A percentile compares a stretch with the other conserved stretches of the same genome.
Evolutionary conservation across 2,113 vertebrate genomes (phyloP).

Genomic region (Nerophis lumbriciformis): DNA sequence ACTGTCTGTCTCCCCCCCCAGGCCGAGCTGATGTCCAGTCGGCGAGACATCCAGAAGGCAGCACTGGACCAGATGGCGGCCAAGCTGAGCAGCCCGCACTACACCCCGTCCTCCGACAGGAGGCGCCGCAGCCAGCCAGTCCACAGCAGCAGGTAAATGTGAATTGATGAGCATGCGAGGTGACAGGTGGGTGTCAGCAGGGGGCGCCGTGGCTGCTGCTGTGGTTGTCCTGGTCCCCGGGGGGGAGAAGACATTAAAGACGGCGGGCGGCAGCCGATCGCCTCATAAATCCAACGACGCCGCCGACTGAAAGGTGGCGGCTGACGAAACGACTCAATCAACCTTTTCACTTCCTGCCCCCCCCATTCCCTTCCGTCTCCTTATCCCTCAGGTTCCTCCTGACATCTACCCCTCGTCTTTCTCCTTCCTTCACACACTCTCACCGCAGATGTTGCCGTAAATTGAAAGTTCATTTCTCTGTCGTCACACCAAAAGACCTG

Average conservation of each 20-base stretch:
- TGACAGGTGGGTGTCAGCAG: too few relatives aligned
- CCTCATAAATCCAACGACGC: slow-evolving; percentile 45
- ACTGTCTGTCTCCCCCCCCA: neutral
- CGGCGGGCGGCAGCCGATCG: slow-evolving; percentile 31
- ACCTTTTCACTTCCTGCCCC: slow-evolving; percentile 33
- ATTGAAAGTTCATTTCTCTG: too few relatives aligned
- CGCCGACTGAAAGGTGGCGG: slow-evolving; percentile 50
- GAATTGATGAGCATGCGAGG: neutral
- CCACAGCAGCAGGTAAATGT: slow-evolving; percentile 76
- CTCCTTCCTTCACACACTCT: too few relatives aligned
- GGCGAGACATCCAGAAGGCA: slow-evolving; percentile 82
- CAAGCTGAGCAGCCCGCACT: slow-evolving; percentile 83
- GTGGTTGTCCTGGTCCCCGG: slow-evolving; percentile 1
- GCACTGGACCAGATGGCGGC: slow-evolving; percentile 90
- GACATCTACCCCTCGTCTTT: neutral
- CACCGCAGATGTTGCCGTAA: too few relatives aligned
- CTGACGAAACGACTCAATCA: slow-evolving; percentile 51
- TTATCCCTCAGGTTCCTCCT: neutral
- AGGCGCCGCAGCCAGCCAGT: slow-evolving; percentile 78
- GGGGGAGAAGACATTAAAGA: slow-evolving; percentile 32
- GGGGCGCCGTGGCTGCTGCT: slow-evolving; percentile 6
- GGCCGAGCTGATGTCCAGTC: slow-evolving; percentile 67
- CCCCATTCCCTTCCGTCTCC: neutral
- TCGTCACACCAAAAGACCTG: too few relatives aligned
- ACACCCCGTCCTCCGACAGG: slow-evolving; percentile 74